A percentile compares a stretch with the other conserved stretches of the same genome.
These are phyloP conservation scores for Drosophila eohydei DNA, from an alignment of 2,888 invertebrate genomes.

Conservation along the genomic window DNA sequence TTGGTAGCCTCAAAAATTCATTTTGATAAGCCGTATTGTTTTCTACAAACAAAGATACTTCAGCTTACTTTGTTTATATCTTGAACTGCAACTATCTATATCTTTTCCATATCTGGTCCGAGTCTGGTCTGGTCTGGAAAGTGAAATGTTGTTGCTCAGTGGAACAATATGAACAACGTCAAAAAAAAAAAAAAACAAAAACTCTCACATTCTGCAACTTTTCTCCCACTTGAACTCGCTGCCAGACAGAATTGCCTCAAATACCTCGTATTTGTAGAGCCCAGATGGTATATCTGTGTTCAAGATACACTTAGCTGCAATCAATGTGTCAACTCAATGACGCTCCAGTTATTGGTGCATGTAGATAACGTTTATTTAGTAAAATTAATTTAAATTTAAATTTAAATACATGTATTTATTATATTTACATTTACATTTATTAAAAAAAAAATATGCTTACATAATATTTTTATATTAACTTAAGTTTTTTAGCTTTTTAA, in stretches of 20 bases:
- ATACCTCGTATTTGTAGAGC: not conserved
- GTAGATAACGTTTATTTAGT: not conserved
- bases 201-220: constrained; percentile 11
- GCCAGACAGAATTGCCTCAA: constrained; percentile 2
- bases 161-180: not conserved
- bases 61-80: not conserved
- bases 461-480: too few species aligned
- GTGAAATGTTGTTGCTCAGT: constrained; percentile 5
- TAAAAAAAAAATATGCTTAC: too few species aligned
- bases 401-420: too few species aligned
- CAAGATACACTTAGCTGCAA: not conserved
- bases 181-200: constrained; percentile 4
- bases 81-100: constrained; percentile 1
- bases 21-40: not conserved
- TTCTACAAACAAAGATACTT: not conserved
- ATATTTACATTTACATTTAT: too few species aligned
- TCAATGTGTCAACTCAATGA: not conserved
- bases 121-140: not conserved
- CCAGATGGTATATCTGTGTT: constrained; percentile 5
- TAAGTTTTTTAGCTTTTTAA: too few species aligned
- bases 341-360: not conserved
- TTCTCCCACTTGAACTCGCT: constrained; percentile 11
- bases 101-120: not conserved
- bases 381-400: too few species aligned
- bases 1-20: not conserved